These are phyloP conservation scores for Rhinella marina DNA, from an alignment of 2,797 vertebrate genomes.

Conservation along the genomic window DNA sequence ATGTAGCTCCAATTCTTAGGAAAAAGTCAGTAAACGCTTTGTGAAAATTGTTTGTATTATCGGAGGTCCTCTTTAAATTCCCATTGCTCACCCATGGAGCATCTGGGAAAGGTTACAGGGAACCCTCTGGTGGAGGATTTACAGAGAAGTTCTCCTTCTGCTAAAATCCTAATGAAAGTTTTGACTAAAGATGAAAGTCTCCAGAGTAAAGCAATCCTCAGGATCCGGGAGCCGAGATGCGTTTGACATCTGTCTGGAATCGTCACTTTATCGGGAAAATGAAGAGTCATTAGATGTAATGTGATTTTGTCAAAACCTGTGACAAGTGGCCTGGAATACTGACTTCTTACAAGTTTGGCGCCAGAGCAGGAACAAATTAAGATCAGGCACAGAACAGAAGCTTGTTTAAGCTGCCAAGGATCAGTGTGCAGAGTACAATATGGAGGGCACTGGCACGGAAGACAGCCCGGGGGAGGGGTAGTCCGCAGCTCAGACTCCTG, in stretches of 20 bases:
- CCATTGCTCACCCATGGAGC: too few relatives aligned
- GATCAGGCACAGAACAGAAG: conserved; percentile 11
- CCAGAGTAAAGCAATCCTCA: background rate
- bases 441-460: background rate
- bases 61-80: too few relatives aligned
- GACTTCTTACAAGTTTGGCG: conserved; percentile 31
- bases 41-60: too few relatives aligned
- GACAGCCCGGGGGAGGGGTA: background rate
- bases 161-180: background rate
- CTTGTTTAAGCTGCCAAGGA: conserved; percentile 39
- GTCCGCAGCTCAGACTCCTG: background rate
- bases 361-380: conserved; percentile 41
- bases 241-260: conserved; percentile 45
- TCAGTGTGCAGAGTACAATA: conserved; percentile 4
- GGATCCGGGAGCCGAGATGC: conserved; percentile 5
- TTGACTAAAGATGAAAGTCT: background rate
- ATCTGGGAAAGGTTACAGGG: too few relatives aligned
- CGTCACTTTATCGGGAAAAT: conserved; percentile 12
- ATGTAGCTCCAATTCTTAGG: too few relatives aligned
- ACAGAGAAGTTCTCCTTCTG: background rate
- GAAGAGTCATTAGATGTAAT: conserved; percentile 49
- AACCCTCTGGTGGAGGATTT: background rate
- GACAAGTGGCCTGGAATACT: conserved; percentile 45
- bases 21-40: too few relatives aligned
- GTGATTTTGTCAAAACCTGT: conserved; percentile 41